Evolutionary conservation across 2,797 vertebrate genomes (phyloP).

Genomic region (Eutrigla gurnardus): DNA sequence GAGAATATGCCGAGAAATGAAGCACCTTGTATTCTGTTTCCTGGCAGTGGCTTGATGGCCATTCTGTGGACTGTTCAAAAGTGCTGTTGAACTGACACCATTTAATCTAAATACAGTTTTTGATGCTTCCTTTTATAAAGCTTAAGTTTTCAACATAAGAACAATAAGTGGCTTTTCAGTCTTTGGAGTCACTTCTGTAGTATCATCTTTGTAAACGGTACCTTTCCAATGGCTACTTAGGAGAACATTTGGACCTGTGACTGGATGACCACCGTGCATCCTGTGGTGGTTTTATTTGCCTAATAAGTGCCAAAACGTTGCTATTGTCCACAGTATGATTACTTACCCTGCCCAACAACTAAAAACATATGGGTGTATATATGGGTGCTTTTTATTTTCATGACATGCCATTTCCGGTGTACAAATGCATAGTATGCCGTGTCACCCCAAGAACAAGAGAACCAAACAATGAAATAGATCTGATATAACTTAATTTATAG

Average conservation of each 20-base stretch:
- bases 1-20: neutral
- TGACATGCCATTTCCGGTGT: neutral
- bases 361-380: neutral
- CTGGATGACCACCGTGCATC: constrained; percentile 1
- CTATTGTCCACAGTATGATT: neutral
- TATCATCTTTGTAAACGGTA: neutral
- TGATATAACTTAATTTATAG: no score
- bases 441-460: neutral
- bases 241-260: neutral
- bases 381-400: neutral
- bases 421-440: neutral
- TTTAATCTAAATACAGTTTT: no score
- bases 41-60: neutral
- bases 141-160: neutral
- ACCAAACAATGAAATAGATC: neutral
- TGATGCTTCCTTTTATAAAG: neutral
- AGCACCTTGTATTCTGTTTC: neutral
- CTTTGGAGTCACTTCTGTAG: neutral
- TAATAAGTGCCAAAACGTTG: neutral
- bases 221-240: neutral
- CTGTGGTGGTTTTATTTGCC: neutral
- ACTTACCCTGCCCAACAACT: neutral
- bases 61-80: neutral
- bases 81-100: no score
- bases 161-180: neutral